phyloP scores from a whole-genome alignment of 2,113 vertebrate genomes.

The Podarcis raffonei region DNA sequence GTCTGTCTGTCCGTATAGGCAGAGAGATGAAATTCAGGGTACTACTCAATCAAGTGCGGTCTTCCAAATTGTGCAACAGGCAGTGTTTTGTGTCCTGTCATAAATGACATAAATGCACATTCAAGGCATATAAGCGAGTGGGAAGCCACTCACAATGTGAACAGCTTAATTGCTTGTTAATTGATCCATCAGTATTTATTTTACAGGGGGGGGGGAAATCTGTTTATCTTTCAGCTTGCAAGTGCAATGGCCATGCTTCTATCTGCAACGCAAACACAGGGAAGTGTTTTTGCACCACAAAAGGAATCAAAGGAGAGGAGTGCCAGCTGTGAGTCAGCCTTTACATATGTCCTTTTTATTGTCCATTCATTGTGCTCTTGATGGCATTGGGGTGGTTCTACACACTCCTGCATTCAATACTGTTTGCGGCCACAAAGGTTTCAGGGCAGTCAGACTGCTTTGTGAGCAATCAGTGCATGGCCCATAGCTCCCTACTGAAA shows the following conservation, averaged over 20 bases:
- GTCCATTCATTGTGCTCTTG: too few relatives aligned
- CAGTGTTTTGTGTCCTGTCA: too few relatives aligned
- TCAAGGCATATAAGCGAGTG: background rate
- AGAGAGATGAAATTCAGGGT: too few relatives aligned
- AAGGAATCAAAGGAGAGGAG: constrained; percentile 97
- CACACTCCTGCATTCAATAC: too few relatives aligned
- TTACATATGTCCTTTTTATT: too few relatives aligned
- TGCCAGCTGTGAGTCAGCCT: constrained; percentile 92
- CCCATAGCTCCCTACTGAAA: too few relatives aligned
- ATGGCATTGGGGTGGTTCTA: too few relatives aligned
- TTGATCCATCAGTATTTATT: background rate
- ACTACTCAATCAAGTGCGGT: background rate
- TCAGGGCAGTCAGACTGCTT: too few relatives aligned
- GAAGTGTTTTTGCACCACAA: constrained; percentile 98
- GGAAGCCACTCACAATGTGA: too few relatives aligned
- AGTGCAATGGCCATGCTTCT: constrained; percentile 94
- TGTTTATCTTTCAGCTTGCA: constrained; percentile 83
- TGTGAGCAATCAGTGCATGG: too few relatives aligned
- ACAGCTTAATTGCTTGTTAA: too few relatives aligned
- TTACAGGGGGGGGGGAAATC: background rate
- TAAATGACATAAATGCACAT: background rate
- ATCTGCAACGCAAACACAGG: constrained; percentile 93
- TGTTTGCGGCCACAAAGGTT: too few relatives aligned
- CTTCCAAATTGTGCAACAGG: background rate
- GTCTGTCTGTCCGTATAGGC: background rate